Conservation (phyloP, 2,113 vertebrate species). For the Catharus minimus region DNA sequence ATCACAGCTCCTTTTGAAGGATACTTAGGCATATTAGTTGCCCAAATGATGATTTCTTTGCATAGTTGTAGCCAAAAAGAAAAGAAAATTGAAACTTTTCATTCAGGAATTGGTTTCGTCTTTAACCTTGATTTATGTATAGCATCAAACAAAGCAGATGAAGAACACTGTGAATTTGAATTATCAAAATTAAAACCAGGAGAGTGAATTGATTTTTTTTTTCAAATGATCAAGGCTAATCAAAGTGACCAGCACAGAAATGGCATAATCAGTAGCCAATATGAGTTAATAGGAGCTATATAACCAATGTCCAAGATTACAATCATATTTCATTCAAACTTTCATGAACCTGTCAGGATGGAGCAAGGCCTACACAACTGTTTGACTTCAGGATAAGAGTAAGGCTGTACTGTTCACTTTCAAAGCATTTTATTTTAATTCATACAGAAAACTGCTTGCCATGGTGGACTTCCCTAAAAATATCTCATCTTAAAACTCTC, state of each 20-base stretch:
- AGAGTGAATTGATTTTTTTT: conserved; percentile 60
- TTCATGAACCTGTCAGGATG: neutral
- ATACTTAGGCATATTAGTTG: conserved; percentile 80
- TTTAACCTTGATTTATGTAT: conserved; percentile 65
- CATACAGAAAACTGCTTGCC: neutral
- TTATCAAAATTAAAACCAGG: conserved; percentile 67
- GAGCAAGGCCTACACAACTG: neutral
- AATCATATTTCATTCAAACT: conserved; percentile 23
- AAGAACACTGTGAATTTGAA: conserved; percentile 34
- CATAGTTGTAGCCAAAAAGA: conserved; percentile 60
- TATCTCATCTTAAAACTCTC: neutral
- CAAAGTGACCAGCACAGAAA: conserved; percentile 48
- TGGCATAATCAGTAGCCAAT: conserved; percentile 28
- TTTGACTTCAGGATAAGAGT: neutral
- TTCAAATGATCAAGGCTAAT: conserved; percentile 46
- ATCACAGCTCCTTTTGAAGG: conserved; percentile 72
- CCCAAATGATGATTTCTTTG: conserved; percentile 76
- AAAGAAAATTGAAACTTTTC: conserved; percentile 68
- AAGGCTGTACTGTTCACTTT: neutral
- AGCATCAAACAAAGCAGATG: conserved; percentile 65
- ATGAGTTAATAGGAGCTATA: conserved; percentile 8
- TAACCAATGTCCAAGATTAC: neutral
- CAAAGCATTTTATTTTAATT: neutral
- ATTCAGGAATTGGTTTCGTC: conserved; percentile 55
- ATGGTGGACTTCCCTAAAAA: neutral